These are phyloP conservation scores for Drosophila anomalata DNA, from an alignment of 2,888 invertebrate genomes.

Conservation along the genomic window DNA sequence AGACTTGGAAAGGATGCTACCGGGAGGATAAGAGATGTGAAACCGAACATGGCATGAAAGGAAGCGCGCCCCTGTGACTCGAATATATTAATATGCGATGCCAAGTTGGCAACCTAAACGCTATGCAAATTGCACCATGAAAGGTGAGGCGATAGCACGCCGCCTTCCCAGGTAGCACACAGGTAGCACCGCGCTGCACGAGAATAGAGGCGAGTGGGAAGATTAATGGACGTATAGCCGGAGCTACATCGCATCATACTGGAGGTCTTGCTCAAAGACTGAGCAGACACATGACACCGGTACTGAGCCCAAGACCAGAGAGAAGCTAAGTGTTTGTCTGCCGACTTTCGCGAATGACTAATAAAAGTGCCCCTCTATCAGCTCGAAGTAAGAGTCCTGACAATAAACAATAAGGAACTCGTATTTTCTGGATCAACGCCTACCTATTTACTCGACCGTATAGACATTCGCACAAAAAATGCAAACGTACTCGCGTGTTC, in stretches of 20 bases:
- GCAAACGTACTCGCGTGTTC: slow-evolving; percentile 65
- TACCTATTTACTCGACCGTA: slow-evolving; percentile 65
- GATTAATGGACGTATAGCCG: slow-evolving; percentile 60
- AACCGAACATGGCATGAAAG: slow-evolving; percentile 76
- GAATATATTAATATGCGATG: slow-evolving; percentile 73
- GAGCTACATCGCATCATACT: slow-evolving; percentile 62
- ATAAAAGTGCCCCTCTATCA: slow-evolving; percentile 1
- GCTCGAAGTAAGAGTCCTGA: neutral
- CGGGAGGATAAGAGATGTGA: slow-evolving; percentile 54
- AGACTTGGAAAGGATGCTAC: slow-evolving; percentile 62
- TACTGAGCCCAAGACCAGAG: slow-evolving; percentile 34
- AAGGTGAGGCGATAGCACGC: slow-evolving; percentile 59
- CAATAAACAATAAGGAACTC: slow-evolving; percentile 43
- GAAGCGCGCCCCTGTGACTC: slow-evolving; percentile 56
- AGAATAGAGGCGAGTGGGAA: slow-evolving; percentile 21
- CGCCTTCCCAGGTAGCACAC: slow-evolving; percentile 50
- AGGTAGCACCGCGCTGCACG: slow-evolving; percentile 73
- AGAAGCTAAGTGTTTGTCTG: slow-evolving; percentile 17
- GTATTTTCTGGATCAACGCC: slow-evolving; percentile 71
- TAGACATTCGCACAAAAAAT: slow-evolving; percentile 40
- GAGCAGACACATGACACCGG: slow-evolving; percentile 58
- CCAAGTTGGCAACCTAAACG: slow-evolving; percentile 66
- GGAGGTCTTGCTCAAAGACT: slow-evolving; percentile 55
- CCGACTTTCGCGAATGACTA: slow-evolving; percentile 18
- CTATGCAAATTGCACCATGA: slow-evolving; percentile 76